Conservation (phyloP, 2,797 vertebrate genomes). For the Nyctibius grandis region DNA sequence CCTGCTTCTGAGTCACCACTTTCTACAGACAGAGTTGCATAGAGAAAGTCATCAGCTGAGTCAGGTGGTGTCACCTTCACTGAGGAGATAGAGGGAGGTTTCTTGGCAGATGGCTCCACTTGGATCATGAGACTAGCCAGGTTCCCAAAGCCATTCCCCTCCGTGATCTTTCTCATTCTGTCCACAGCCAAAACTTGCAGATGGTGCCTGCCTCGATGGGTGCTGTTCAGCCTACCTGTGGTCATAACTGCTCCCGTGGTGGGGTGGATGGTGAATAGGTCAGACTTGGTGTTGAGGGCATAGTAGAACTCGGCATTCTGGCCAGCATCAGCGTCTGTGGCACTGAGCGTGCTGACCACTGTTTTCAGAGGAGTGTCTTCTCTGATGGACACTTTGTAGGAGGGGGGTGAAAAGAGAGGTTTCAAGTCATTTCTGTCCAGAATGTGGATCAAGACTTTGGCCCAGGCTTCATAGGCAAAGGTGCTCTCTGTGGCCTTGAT, state of each 20-base stretch:
- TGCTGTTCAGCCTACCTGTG: slow-evolving; percentile 82
- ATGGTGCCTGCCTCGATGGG: slow-evolving; percentile 78
- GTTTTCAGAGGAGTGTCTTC: slow-evolving; percentile 85
- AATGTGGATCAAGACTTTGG: slow-evolving; percentile 87
- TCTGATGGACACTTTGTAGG: slow-evolving; percentile 84
- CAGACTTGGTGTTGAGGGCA: slow-evolving; percentile 81
- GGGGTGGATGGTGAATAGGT: slow-evolving; percentile 86
- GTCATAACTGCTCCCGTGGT: slow-evolving; percentile 86
- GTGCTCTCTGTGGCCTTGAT: slow-evolving; percentile 85
- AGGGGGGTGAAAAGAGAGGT: slow-evolving; percentile 94
- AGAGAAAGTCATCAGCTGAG: slow-evolving; percentile 69
- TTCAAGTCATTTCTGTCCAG: slow-evolving; percentile 95
- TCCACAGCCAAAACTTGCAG: slow-evolving; percentile 92
- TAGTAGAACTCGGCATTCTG: slow-evolving; percentile 94
- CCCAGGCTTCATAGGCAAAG: slow-evolving; percentile 77
- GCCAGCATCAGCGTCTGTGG: slow-evolving; percentile 91
- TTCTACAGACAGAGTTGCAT: slow-evolving; percentile 79
- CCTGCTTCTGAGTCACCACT: slow-evolving; percentile 70
- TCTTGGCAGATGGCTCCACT: slow-evolving; percentile 76
- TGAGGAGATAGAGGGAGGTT: slow-evolving; percentile 74
- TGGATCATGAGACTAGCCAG: slow-evolving; percentile 82
- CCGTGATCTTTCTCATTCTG: slow-evolving; percentile 88
- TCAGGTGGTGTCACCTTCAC: slow-evolving; percentile 55
- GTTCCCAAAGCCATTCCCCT: slow-evolving; percentile 88
- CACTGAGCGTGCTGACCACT: slow-evolving; percentile 84